Evolutionary conservation across 2,888 invertebrate species (phyloP), one percentile per base, ranked within the genome.

Genomic region (Cryptocephalus moraei): DNA sequence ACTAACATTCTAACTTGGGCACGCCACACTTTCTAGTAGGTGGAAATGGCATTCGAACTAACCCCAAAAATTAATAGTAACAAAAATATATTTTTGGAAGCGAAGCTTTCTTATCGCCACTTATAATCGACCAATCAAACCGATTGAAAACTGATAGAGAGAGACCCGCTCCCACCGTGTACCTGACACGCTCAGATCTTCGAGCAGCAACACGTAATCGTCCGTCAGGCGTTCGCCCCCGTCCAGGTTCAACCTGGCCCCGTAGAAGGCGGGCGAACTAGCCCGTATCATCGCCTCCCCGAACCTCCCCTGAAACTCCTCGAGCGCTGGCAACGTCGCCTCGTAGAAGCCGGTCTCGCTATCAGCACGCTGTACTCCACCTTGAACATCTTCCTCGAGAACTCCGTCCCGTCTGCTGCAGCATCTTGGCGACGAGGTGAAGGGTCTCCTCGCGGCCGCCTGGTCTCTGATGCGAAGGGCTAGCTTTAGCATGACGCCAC

Each of bases 271-370:
- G 0, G 76, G 68, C 41, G 72, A 64, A 1, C 71, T 60, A 33
- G 76, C 67, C 33, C 71, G 67, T 0, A 57, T 46, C 2, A 67
- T 61, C 4, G 56, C 47, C 0, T 74, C 43, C 0, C 70, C 70
- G 2, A 60, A 62, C 33, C 75, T 70, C 4, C 61, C 47, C 49
- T 76, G 74, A 8, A 77, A 48, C 31, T 66, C 54, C 6, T 63
- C 58, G 14, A 75, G 65, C 9, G 62, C 59, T 1, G 75, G 73
- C 1, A 70, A 54, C 14, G 77, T 55, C 11, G 65, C 61, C 33
- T 67, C 57, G 49, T 77, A 78, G 39, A 76, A 66, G 8, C 68
- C 66, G 43, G 71, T 71, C 59, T 78, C 78, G 6, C 75, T n/a
- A n/a, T 73, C 1, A 63, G 58, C 48, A 76, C 75, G 0, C 75